A percentile compares a stretch with the other conserved stretches of the same genome.
These are phyloP conservation scores for Teleiodes luculella DNA, from an alignment of 2,888 invertebrate genomes.

Conservation along the genomic window DNA sequence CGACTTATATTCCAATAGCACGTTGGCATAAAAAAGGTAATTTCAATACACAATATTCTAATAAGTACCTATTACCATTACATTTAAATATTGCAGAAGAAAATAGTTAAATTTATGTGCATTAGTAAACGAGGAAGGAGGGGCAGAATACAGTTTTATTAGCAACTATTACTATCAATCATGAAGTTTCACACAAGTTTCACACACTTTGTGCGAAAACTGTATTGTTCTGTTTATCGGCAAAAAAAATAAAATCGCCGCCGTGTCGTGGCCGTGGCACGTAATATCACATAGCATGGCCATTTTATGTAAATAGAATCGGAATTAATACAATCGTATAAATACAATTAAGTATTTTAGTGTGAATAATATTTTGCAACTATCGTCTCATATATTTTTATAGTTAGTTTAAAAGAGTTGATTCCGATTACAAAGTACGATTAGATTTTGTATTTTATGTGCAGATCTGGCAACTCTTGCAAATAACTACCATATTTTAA, in stretches of 20 bases:
- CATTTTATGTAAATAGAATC: conserved; percentile 4
- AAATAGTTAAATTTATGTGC: neutral
- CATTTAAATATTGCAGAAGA: neutral
- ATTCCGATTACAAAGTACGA: too few relatives aligned
- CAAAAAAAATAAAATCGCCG: neutral
- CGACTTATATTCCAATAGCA: too few relatives aligned
- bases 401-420: too few relatives aligned
- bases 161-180: neutral
- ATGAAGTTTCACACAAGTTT: conserved; percentile 1
- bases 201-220: neutral
- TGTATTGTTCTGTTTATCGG: neutral
- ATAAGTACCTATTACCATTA: neutral
- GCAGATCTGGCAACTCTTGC: too few relatives aligned
- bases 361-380: neutral
- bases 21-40: too few relatives aligned
- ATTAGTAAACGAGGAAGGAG: neutral
- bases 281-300: neutral
- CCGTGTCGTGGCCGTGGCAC: neutral
- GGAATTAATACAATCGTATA: neutral
- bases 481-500: too few relatives aligned
- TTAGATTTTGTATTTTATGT: too few relatives aligned
- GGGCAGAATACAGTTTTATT: neutral
- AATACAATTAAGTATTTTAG: neutral
- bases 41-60: too few relatives aligned
- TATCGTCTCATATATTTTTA: neutral